Evolutionary conservation across 1,140 invertebrate genomes (phyloP).

Genomic region (Panonychus citri): DNA sequence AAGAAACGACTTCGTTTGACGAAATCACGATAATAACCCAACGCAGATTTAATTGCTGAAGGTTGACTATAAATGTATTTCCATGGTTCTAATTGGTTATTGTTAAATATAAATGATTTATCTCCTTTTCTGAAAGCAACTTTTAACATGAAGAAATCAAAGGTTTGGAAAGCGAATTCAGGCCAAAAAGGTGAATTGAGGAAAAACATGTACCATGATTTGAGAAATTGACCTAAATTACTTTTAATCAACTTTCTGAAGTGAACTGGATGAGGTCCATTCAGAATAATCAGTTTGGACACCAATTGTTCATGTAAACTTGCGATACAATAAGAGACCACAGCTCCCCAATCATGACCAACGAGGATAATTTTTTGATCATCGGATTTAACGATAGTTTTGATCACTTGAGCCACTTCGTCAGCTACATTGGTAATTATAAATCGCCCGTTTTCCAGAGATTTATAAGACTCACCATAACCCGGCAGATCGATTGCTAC

Average conservation of each 20-base stretch:
- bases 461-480: slow-evolving; percentile 56
- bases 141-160: slow-evolving; percentile 27
- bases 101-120: no score
- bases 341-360: slow-evolving; percentile 23
- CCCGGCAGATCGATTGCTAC: slow-evolving; percentile 48
- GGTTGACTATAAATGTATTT: no score
- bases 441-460: slow-evolving; percentile 34
- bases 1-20: no score
- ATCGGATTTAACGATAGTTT: background rate
- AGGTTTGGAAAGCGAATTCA: slow-evolving; percentile 34
- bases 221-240: slow-evolving; percentile 31
- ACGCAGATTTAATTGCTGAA: no score
- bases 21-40: no score
- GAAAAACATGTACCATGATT: slow-evolving; percentile 33
- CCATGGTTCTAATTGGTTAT: no score
- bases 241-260: slow-evolving; percentile 32
- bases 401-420: slow-evolving; percentile 30
- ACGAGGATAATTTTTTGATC: slow-evolving; percentile 16
- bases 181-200: slow-evolving; percentile 45
- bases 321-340: slow-evolving; percentile 28
- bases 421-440: slow-evolving; percentile 32
- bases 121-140: no score
- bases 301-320: slow-evolving; percentile 39
- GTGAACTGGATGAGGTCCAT: slow-evolving; percentile 46
- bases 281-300: slow-evolving; percentile 43